phyloP scores from a whole-genome alignment of 2,113 vertebrate genomes.

The Bos indicus region DNA sequence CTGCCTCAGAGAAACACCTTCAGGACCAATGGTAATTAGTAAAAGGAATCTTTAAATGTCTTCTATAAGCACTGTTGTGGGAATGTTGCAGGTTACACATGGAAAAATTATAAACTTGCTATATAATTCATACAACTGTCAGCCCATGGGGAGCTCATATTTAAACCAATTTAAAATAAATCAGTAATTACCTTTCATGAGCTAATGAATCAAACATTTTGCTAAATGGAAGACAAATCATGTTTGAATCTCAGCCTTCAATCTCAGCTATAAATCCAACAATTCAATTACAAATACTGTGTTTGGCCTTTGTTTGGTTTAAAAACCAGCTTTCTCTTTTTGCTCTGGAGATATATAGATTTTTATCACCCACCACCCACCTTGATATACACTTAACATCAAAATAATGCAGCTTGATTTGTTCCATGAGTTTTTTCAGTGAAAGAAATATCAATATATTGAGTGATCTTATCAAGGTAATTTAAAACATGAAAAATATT shows the following conservation, averaged over 20 bases:
- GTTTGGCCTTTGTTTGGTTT: conserved; percentile 15
- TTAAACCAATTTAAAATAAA: conserved; percentile 48
- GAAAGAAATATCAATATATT: neutral
- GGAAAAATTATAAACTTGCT: neutral
- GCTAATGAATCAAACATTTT: conserved; percentile 50
- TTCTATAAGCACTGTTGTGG: neutral
- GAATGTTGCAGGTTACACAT: neutral
- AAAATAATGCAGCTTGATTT: neutral
- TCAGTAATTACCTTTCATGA: conserved; percentile 50
- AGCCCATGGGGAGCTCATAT: neutral
- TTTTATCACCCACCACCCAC: neutral
- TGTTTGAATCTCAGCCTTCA: neutral
- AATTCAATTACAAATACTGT: conserved; percentile 38
- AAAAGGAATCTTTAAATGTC: conserved; percentile 1
- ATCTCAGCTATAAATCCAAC: neutral
- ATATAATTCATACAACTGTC: conserved; percentile 45
- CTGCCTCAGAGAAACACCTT: conserved; percentile 12
- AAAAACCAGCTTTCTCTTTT: neutral
- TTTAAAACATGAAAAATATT: neutral
- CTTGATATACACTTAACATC: neutral
- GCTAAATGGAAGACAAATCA: conserved; percentile 22
- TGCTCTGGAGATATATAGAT: neutral
- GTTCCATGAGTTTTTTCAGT: neutral
- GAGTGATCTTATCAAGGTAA: neutral
- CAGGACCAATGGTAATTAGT: conserved; percentile 19